These are phyloP conservation scores for Barypeithes pellucidus DNA, from an alignment of 2,888 invertebrate genomes.

Conservation along the genomic window DNA sequence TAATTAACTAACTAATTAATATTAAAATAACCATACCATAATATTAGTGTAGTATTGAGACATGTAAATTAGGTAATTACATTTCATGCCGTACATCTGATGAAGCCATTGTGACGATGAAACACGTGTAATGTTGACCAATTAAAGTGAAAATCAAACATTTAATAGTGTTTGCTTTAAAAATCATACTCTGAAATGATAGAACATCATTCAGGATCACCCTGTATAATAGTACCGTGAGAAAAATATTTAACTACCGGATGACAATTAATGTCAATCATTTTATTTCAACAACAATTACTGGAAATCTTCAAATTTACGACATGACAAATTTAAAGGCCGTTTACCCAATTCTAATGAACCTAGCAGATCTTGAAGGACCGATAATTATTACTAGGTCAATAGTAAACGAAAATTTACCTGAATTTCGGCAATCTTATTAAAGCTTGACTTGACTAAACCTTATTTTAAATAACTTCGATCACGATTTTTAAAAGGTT, in stretches of 20 bases:
- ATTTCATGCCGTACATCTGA: too few relatives aligned
- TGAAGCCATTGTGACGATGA: too few relatives aligned
- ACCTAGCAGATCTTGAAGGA: neutral
- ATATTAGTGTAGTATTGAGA: too few relatives aligned
- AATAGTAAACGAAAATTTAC: slow-evolving; percentile 14
- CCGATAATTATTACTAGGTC: slow-evolving; percentile 11
- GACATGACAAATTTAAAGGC: neutral
- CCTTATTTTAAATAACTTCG: slow-evolving; percentile 8
- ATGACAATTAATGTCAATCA: neutral
- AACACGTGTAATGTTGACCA: too few relatives aligned
- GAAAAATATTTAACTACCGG: neutral
- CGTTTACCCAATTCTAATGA: slow-evolving; percentile 1
- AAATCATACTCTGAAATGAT: too few relatives aligned
- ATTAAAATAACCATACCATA: too few relatives aligned
- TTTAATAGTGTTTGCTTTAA: too few relatives aligned
- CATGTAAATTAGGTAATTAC: too few relatives aligned
- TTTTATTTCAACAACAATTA: neutral
- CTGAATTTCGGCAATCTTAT: slow-evolving; percentile 17
- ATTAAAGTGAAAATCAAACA: too few relatives aligned
- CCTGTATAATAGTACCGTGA: neutral
- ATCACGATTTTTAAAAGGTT: slow-evolving; percentile 21
- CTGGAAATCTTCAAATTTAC: neutral
- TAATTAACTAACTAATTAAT: too few relatives aligned
- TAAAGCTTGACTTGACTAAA: neutral
- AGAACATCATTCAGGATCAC: too few relatives aligned